A percentile compares a stretch with the other conserved stretches of the same genome.
phyloP scores from a whole-genome alignment of 2,888 invertebrate genomes.

The Troides oblongomaculatus region DNA sequence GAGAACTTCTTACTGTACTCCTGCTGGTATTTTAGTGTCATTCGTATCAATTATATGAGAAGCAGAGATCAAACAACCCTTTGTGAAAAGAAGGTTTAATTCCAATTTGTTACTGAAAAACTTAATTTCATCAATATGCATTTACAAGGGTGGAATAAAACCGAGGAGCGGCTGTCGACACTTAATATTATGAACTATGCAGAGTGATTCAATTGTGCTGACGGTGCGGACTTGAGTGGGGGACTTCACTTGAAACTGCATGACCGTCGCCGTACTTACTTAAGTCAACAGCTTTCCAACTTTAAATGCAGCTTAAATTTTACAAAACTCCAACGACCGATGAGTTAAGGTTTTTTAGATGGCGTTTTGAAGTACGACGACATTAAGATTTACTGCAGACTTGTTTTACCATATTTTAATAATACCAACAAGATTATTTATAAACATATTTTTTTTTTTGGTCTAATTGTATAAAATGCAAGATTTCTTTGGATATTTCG shows the following conservation, averaged over 20 bases:
- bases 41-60: too few species aligned
- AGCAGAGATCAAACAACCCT: too few species aligned
- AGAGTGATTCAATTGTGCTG: constrained; percentile 26
- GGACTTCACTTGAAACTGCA: constrained; percentile 20
- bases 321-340: constrained; percentile 10
- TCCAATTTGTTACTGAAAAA: background rate
- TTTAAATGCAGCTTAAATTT: constrained; percentile 23
- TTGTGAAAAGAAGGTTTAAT: too few species aligned
- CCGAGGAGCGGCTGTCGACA: constrained; percentile 1
- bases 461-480: too few species aligned
- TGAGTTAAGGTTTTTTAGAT: background rate
- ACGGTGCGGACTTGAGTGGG: constrained; percentile 10
- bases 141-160: background rate
- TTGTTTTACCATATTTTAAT: too few species aligned
- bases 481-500: too few species aligned
- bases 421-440: too few species aligned
- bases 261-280: constrained; percentile 21
- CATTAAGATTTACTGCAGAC: too few species aligned
- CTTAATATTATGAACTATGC: constrained; percentile 25
- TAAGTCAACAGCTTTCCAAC: constrained; percentile 22
- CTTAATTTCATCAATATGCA: background rate
- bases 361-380: background rate
- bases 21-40: too few species aligned
- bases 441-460: too few species aligned
- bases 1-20: too few species aligned